Evolutionary conservation across 92 coral and sea anemone genomes (phyloP).

Genomic region (Siderastrea siderea): DNA sequence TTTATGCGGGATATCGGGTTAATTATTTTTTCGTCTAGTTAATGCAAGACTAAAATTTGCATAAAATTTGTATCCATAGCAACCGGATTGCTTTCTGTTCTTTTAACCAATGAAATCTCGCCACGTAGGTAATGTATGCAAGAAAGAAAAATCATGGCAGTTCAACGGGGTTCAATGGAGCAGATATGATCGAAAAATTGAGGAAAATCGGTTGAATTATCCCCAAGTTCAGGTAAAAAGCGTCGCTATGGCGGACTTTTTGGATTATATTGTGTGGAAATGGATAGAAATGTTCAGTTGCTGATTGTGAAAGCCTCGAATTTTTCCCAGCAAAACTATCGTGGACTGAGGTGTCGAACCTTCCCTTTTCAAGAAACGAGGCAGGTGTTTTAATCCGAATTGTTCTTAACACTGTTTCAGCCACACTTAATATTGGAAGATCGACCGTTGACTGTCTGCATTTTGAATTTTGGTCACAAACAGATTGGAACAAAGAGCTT

Average conservation of each 20-base stretch:
- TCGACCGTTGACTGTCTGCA: background rate
- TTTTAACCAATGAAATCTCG: conserved; percentile 1
- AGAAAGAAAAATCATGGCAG: background rate
- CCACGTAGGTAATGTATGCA: background rate
- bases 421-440: background rate
- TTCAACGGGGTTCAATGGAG: background rate
- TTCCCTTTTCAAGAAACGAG: background rate
- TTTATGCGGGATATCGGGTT: background rate
- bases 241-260: conserved; percentile 16
- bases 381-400: conserved; percentile 27
- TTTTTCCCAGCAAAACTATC: background rate
- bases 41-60: background rate
- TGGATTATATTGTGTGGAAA: background rate
- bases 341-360: background rate
- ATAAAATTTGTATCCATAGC: conserved; percentile 5
- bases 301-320: background rate
- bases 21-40: background rate
- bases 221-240: background rate
- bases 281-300: background rate
- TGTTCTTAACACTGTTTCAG: background rate
- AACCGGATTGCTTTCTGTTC: background rate
- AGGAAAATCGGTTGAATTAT: conserved; percentile 13
- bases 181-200: background rate
- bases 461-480: background rate
- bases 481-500: background rate